Conservation (phyloP, 2,888 invertebrate species). For the Heliconius ismenius region DNA sequence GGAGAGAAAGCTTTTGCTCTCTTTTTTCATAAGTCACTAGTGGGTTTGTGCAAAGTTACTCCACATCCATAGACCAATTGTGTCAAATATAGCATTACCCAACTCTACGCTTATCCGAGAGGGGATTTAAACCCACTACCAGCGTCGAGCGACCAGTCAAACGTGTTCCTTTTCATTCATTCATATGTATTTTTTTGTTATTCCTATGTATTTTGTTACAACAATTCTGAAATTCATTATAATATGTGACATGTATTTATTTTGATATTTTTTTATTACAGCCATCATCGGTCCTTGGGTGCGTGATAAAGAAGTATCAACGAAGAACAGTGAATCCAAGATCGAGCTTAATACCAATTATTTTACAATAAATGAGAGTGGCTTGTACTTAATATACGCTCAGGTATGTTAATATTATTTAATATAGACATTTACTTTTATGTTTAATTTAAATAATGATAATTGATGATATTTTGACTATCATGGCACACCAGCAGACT, state of each 20-base stretch:
- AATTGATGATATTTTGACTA: too few species aligned
- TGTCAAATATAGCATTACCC: too few species aligned
- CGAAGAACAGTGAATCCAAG: constrained; percentile 63
- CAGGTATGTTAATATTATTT: constrained; percentile 57
- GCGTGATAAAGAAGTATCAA: constrained; percentile 65
- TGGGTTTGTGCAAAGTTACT: too few species aligned
- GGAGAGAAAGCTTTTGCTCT: too few species aligned
- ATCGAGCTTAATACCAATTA: constrained; percentile 61
- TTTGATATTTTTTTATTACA: constrained; percentile 49
- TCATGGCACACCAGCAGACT: too few species aligned
- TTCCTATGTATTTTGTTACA: too few species aligned
- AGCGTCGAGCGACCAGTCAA: background rate
- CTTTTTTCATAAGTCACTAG: too few species aligned
- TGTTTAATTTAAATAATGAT: background rate
- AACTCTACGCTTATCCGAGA: too few species aligned
- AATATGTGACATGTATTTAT: background rate
- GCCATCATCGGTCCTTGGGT: constrained; percentile 71
- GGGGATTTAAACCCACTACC: too few species aligned
- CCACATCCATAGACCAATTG: too few species aligned
- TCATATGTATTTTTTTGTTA: too few species aligned
- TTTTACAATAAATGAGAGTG: constrained; percentile 65
- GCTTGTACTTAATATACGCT: constrained; percentile 71
- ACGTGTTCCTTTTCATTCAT: background rate
- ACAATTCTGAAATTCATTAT: background rate
- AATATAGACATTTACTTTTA: background rate